A percentile compares a stretch with the other conserved stretches of the same genome.
These are phyloP conservation scores for Carabus problematicus DNA, from an alignment of 2,888 invertebrate genomes.

Conservation along the genomic window DNA sequence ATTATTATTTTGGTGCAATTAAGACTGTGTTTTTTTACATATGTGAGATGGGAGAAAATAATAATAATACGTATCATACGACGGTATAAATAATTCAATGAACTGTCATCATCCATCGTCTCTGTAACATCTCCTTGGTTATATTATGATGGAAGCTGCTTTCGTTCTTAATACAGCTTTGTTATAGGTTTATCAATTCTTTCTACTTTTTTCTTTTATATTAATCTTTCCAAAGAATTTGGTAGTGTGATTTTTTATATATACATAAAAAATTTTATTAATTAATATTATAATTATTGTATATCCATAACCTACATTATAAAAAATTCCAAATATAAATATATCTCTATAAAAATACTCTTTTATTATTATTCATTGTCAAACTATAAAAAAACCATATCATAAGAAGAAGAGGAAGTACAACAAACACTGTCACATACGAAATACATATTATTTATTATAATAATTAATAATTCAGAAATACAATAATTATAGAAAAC, in stretches of 20 bases:
- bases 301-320: conserved; percentile 42
- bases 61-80: conserved; percentile 12
- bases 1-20: conserved; percentile 56
- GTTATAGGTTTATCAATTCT: conserved; percentile 37
- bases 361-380: conserved; percentile 9
- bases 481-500: conserved; percentile 26
- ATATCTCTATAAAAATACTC: conserved; percentile 40
- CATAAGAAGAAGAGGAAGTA: conserved; percentile 17
- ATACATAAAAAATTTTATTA: conserved; percentile 42
- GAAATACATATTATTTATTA: conserved; percentile 40
- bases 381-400: background rate
- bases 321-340: conserved; percentile 43
- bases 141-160: conserved; percentile 9
- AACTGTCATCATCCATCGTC: background rate
- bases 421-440: conserved; percentile 18
- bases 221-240: conserved; percentile 43
- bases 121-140: too few relatives aligned
- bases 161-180: conserved; percentile 40
- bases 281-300: conserved; percentile 43
- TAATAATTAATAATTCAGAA: conserved; percentile 5
- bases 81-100: conserved; percentile 17
- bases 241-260: conserved; percentile 44
- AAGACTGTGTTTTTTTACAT: conserved; percentile 59
- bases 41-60: conserved; percentile 44
- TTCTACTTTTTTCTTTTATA: conserved; percentile 41